Percentiles rank a stretch among this genome's conserved stretches.
phyloP scores from a whole-genome alignment of 2,113 vertebrate species.

The Eurystomus gularis region DNA sequence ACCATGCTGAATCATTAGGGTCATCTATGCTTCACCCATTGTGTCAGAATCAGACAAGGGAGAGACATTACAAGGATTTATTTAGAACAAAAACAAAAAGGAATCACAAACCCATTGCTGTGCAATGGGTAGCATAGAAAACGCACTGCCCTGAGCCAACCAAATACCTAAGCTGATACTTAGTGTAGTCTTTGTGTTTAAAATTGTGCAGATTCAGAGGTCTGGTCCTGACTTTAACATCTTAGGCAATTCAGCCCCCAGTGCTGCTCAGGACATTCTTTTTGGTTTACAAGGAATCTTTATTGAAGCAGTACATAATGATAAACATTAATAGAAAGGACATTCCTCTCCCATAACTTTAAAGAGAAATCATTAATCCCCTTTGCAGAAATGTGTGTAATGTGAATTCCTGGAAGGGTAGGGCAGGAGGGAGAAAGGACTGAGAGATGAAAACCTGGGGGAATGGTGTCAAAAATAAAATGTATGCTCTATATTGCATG shows the following conservation, averaged over 20 bases:
- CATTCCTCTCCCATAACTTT: constrained; percentile 14
- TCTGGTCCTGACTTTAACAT: not conserved
- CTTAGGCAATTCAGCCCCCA: constrained; percentile 4
- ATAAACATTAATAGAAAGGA: constrained; percentile 45
- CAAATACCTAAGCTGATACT: not conserved
- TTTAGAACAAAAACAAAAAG: constrained; percentile 34
- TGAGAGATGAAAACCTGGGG: not conserved
- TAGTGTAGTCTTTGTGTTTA: not conserved
- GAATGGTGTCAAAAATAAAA: not conserved
- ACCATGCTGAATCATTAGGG: not conserved
- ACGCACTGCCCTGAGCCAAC: not conserved
- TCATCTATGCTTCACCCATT: fast-evolving
- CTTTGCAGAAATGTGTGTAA: constrained; percentile 3
- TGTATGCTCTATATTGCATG: not conserved
- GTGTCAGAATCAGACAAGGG: not conserved
- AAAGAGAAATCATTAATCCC: not conserved
- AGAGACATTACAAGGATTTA: not conserved
- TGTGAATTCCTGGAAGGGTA: constrained; percentile 41
- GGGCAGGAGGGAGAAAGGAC: not conserved
- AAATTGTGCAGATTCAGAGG: not conserved
- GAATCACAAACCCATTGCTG: not conserved
- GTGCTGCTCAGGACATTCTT: constrained; percentile 21
- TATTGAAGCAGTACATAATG: not conserved
- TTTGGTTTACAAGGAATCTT: constrained; percentile 36
- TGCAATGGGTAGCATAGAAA: not conserved